phyloP scores from a whole-genome alignment of 2,113 vertebrate genomes.

The Arizona elegans region DNA sequence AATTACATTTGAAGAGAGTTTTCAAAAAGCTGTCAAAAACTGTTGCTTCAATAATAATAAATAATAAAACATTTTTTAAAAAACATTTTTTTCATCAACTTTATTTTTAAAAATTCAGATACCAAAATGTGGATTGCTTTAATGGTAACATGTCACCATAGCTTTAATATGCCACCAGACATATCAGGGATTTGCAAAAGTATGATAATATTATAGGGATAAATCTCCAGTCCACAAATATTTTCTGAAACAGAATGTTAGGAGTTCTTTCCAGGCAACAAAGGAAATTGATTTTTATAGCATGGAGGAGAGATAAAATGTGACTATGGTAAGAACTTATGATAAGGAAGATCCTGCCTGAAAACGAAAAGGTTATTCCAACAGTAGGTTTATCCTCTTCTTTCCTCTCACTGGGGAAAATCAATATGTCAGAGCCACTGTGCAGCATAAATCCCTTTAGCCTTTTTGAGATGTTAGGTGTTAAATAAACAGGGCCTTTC shows the following conservation, averaged over 20 bases:
- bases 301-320: constrained; percentile 35
- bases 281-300: constrained; percentile 23
- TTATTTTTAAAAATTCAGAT: not conserved
- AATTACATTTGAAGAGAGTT: not conserved
- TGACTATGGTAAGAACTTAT: constrained; percentile 5
- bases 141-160: not conserved
- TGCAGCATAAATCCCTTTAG: constrained; percentile 21
- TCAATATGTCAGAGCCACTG: constrained; percentile 25
- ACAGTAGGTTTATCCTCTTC: constrained; percentile 9
- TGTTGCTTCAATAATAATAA: not conserved
- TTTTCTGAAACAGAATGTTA: not conserved
- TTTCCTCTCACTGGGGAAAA: not conserved
- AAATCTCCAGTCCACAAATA: not conserved
- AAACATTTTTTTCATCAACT: not conserved
- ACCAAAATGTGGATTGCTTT: not conserved
- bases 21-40: not conserved
- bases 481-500: not conserved
- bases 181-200: not conserved
- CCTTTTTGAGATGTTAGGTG: not conserved
- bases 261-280: constrained; percentile 1
- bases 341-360: constrained; percentile 5
- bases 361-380: constrained; percentile 27
- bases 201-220: not conserved
- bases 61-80: not conserved
- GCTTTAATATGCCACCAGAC: not conserved